phyloP scores from a whole-genome alignment of 2,888 invertebrate species.

The Serripes groenlandicus region DNA sequence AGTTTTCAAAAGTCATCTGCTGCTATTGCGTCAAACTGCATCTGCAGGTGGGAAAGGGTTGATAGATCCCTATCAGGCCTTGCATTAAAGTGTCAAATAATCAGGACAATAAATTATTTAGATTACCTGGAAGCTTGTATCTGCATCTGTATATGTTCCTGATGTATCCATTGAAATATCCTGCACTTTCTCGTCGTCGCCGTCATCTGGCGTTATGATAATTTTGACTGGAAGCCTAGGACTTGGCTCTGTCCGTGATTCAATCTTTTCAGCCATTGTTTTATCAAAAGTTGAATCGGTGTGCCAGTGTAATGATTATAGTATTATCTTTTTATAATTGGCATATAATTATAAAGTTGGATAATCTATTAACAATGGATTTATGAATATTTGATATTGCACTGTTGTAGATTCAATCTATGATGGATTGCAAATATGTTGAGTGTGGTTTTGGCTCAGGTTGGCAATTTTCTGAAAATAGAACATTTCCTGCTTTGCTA shows the following conservation, averaged over 20 bases:
- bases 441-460: neutral
- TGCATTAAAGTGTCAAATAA: neutral
- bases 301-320: neutral
- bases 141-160: conserved; percentile 33
- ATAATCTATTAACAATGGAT: too few relatives aligned
- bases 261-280: conserved; percentile 22
- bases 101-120: neutral
- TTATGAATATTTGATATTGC: too few relatives aligned
- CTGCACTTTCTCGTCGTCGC: neutral
- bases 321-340: too few relatives aligned
- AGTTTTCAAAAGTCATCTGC: too few relatives aligned
- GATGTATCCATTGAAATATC: conserved; percentile 40
- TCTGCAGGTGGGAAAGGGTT: too few relatives aligned
- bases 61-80: neutral
- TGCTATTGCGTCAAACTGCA: too few relatives aligned
- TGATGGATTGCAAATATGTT: neutral
- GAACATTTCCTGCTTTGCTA: neutral
- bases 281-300: too few relatives aligned
- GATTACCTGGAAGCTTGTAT: conserved; percentile 35
- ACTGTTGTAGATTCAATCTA: neutral
- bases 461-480: neutral
- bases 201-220: conserved; percentile 1
- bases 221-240: conserved; percentile 17
- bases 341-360: too few relatives aligned
- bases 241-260: conserved; percentile 14